Evolutionary conservation across 2,113 vertebrate genomes (phyloP), one percentile per base, ranked within the genome.

Genomic region (Thalassoma bifasciatum): DNA sequence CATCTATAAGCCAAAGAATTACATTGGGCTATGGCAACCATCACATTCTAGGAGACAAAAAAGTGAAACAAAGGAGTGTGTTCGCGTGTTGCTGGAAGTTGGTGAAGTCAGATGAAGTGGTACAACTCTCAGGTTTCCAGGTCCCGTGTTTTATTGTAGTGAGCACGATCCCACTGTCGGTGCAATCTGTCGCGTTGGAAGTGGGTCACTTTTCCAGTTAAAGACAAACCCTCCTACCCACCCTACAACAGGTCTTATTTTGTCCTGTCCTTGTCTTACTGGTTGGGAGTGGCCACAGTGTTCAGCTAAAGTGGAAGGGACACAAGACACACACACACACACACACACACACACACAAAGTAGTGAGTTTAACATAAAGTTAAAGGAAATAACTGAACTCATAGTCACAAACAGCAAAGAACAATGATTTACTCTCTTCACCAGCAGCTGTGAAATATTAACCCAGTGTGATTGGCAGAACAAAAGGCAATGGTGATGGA

Each of bases 301-400:
- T 86, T 94, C 89, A 94, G 90, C 94, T 94, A 90, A 14, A 84
- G 74, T 82, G 80, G 75, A 75, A 10, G 85, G 73, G 87, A 81
- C 56, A 84, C 16, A 88, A 46, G 42, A 91, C 69, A 88, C 83
- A 89, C 23, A 4, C 54, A 56, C 26, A 37, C 30, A 37, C 30
- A n/a, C n/a, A 91, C 69, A 88, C 83, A 89, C 23, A 4, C 54
- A 59, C 65, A 90, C 77, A 84, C 79, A 85, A 54, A 85, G 75
- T 42, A 82, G 34, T 42, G 72, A 66, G 59, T 59, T 92, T 87
- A 89, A 81, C 71, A 59, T 61, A 57, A 75, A 73, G 47, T 47
- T 4, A 19, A 77, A 82, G 77, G 7, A 52, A 2, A 68, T 67
- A 37, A 75, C 8, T 10, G 34, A 10, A 78, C 53, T 24, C 61